These are phyloP conservation scores for Zygaena filipendulae DNA, from an alignment of 2,888 invertebrate genomes.

Conservation along the genomic window DNA sequence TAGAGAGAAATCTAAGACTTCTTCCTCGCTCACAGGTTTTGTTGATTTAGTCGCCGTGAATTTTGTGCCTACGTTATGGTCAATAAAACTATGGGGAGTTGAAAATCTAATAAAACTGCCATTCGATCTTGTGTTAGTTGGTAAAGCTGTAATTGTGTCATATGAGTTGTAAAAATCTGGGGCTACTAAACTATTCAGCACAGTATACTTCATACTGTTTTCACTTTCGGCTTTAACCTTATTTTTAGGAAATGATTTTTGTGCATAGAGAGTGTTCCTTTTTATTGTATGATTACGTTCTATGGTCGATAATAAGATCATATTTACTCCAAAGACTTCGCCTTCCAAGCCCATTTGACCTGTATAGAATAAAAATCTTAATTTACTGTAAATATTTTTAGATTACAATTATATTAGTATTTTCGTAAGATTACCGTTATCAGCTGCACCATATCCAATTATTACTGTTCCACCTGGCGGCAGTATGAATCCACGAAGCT, in stretches of 20 bases:
- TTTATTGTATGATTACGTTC: slow-evolving; percentile 40
- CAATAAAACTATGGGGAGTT: slow-evolving; percentile 27
- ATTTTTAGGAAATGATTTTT: slow-evolving; percentile 35
- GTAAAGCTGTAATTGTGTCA: no score
- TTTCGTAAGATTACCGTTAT: slow-evolving; percentile 65
- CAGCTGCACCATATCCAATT: slow-evolving; percentile 76
- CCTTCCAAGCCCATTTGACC: slow-evolving; percentile 76
- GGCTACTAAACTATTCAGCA: no score
- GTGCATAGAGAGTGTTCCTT: slow-evolving; percentile 29
- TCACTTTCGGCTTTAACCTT: slow-evolving; percentile 26
- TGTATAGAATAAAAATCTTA: slow-evolving; percentile 28
- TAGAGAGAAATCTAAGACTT: slow-evolving; percentile 23
- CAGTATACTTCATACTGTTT: slow-evolving; percentile 30
- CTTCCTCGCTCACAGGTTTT: slow-evolving; percentile 28
- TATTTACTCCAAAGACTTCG: slow-evolving; percentile 73
- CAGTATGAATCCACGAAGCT: slow-evolving; percentile 66
- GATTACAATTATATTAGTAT: no score
- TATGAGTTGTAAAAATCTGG: not conserved
- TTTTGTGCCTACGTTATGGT: slow-evolving; percentile 31
- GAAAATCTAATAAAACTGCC: slow-evolving; percentile 26
- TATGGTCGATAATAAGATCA: slow-evolving; percentile 70
- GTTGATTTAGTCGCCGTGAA: no score
- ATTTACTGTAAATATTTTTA: no score
- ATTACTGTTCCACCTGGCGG: slow-evolving; percentile 73
- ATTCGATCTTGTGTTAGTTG: no score